These are phyloP conservation scores for Stenurella melanura DNA, from an alignment of 2,888 invertebrate species.

Conservation along the genomic window DNA sequence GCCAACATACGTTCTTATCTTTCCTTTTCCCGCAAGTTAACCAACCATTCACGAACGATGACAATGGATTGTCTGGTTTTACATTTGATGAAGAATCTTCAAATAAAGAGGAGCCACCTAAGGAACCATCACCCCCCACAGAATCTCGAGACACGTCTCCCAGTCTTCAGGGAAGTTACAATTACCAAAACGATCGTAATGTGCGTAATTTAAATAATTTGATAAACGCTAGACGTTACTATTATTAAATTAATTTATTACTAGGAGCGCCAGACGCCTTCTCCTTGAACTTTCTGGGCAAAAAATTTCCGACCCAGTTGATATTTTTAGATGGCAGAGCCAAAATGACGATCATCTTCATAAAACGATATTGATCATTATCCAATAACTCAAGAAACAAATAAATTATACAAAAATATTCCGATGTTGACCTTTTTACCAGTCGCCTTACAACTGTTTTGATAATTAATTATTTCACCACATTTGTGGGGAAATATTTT, in stretches of 20 bases:
- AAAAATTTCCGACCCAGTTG: too few species aligned
- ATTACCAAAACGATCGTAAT: background rate
- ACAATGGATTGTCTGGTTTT: background rate
- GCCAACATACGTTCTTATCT: constrained; percentile 36
- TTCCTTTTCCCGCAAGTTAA: constrained; percentile 43
- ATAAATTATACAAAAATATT: too few species aligned
- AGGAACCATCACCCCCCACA: background rate
- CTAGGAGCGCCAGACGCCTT: too few species aligned
- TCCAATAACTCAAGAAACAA: too few species aligned
- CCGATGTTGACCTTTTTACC: too few species aligned
- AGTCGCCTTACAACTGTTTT: too few species aligned
- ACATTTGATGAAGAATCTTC: background rate
- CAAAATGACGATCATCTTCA: too few species aligned
- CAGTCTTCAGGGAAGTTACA: background rate
- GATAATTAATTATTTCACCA: too few species aligned
- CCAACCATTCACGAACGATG: constrained; percentile 22
- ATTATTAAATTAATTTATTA: background rate
- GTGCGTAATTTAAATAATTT: background rate
- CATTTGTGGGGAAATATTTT: too few species aligned
- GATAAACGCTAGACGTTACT: background rate
- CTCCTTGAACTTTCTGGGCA: too few species aligned
- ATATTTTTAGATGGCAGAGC: too few species aligned
- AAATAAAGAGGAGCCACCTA: background rate
- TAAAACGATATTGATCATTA: too few species aligned
- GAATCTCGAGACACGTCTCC: background rate